phyloP scores from a whole-genome alignment of 1,140 invertebrate genomes.

The Choristoneura fumiferana region DNA sequence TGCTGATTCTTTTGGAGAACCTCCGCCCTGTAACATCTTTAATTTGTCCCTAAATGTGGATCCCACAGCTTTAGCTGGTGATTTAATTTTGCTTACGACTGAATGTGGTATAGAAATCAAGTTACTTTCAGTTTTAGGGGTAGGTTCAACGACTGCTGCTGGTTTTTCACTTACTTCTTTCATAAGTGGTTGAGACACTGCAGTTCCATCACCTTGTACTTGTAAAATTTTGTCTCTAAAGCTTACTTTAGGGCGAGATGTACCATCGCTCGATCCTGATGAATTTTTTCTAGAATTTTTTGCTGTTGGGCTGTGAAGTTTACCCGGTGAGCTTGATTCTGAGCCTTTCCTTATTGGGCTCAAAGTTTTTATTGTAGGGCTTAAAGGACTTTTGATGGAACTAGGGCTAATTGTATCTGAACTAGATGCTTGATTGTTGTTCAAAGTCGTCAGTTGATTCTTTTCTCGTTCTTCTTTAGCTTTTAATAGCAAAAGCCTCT shows the following conservation, averaged over 20 bases:
- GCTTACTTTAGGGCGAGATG: conserved; percentile 72
- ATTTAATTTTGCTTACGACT: conserved; percentile 77
- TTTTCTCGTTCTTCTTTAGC: conserved; percentile 87
- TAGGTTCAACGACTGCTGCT: conserved; percentile 64
- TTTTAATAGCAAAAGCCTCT: conserved; percentile 88
- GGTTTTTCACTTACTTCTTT: conserved; percentile 67
- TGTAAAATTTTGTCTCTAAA: conserved; percentile 77
- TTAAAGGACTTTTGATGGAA: conserved; percentile 74
- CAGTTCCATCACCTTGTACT: conserved; percentile 73
- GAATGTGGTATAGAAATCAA: conserved; percentile 75
- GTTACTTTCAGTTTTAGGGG: conserved; percentile 67
- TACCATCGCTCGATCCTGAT: conserved; percentile 72
- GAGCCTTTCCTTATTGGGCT: conserved; percentile 72
- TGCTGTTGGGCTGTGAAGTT: conserved; percentile 69
- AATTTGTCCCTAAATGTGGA: conserved; percentile 72
- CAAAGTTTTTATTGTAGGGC: conserved; percentile 72
- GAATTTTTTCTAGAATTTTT: conserved; percentile 74
- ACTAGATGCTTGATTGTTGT: conserved; percentile 70
- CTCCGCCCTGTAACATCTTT: conserved; percentile 65
- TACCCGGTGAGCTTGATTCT: conserved; percentile 71
- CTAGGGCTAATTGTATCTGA: conserved; percentile 74
- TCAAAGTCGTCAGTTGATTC: conserved; percentile 61
- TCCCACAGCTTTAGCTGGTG: conserved; percentile 70
- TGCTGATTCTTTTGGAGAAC: conserved; percentile 50
- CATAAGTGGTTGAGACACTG: conserved; percentile 65